phyloP scores from a whole-genome alignment of 2,113 vertebrate species.

The Sebastes schlegelii region DNA sequence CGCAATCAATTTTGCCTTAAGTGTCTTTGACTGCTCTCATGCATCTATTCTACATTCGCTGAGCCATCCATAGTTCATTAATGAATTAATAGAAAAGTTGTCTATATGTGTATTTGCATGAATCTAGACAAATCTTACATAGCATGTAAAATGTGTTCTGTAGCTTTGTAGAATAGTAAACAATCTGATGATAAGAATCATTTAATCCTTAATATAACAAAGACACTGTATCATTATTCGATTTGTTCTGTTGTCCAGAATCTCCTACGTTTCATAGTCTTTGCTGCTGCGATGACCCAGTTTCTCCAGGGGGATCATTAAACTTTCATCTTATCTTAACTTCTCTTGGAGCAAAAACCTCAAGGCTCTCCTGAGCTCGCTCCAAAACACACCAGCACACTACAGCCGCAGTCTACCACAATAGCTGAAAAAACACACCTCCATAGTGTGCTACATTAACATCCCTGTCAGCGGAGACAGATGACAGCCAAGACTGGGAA shows the following conservation, averaged over 20 bases:
- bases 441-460: slow-evolving; percentile 37
- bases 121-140: neutral
- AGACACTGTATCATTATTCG: slow-evolving; percentile 37
- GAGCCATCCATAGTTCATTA: neutral
- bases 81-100: neutral
- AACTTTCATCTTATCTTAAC: slow-evolving; percentile 68
- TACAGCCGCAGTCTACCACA: slow-evolving; percentile 13
- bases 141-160: neutral
- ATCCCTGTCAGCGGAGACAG: slow-evolving; percentile 44
- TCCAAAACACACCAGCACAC: slow-evolving; percentile 30
- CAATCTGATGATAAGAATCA: neutral
- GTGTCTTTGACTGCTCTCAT: neutral
- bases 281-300: slow-evolving; percentile 62
- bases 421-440: slow-evolving; percentile 29
- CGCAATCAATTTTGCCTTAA: neutral
- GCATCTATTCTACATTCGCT: neutral
- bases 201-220: slow-evolving; percentile 23
- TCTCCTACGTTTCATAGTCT: slow-evolving; percentile 45
- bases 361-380: slow-evolving; percentile 55
- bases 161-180: neutral
- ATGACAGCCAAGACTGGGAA: slow-evolving; percentile 32
- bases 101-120: neutral
- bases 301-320: slow-evolving; percentile 73
- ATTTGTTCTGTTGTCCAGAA: slow-evolving; percentile 47
- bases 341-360: slow-evolving; percentile 61